Evolutionary conservation across 92 coral and sea anemone species (phyloP).

Genomic region (Scolanthus callimorphus): DNA sequence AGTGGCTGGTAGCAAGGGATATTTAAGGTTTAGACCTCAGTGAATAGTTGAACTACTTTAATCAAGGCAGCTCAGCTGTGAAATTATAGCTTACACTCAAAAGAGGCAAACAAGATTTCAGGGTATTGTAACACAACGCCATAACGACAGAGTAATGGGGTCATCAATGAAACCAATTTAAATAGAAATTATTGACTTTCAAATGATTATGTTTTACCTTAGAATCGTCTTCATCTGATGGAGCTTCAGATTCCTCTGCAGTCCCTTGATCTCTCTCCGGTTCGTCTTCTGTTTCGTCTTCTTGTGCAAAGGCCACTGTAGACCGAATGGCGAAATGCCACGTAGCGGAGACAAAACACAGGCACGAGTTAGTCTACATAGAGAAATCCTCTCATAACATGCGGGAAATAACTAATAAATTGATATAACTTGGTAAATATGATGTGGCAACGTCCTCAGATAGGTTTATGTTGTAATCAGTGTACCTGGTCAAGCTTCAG

Average conservation of each 20-base stretch:
- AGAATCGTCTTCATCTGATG: conserved; percentile 54
- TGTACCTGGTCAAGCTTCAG: conserved; percentile 14
- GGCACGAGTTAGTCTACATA: conserved; percentile 9
- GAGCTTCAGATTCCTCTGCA: conserved; percentile 51
- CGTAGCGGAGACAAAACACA: conserved; percentile 50
- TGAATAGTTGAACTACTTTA: too few relatives aligned
- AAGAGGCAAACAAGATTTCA: too few relatives aligned
- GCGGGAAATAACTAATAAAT: not conserved
- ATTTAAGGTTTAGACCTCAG: too few relatives aligned
- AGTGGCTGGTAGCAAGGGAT: too few relatives aligned
- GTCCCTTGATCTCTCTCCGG: conserved; percentile 61
- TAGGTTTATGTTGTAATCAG: conserved; percentile 17
- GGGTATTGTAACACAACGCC: too few relatives aligned
- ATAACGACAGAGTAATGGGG: too few relatives aligned
- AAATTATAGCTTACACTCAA: too few relatives aligned
- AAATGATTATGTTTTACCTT: too few relatives aligned
- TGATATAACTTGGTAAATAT: not conserved
- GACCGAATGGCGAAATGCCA: conserved; percentile 65
- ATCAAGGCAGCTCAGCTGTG: too few relatives aligned
- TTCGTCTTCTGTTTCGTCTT: conserved; percentile 86
- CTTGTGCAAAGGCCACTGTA: conserved; percentile 64
- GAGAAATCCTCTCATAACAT: not conserved
- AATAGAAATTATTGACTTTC: too few relatives aligned
- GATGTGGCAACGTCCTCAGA: conserved; percentile 40
- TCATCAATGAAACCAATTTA: too few relatives aligned